Base-by-base conservation (phyloP, 2,888 invertebrate species). In the Crocallis elinguaria region DNA sequence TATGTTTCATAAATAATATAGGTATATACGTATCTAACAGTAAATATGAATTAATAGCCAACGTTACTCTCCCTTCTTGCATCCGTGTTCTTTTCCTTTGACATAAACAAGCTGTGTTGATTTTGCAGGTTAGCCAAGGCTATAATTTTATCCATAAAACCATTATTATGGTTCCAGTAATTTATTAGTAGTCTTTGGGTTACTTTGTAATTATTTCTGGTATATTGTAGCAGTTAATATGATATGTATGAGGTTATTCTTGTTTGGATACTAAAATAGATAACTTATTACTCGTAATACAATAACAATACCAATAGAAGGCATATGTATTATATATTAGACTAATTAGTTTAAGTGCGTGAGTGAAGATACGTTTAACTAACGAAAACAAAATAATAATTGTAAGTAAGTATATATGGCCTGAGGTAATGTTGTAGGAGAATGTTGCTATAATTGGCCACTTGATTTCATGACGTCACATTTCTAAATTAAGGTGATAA, bases 31-130 rank as follows among this genome's bases (percentile, higher is more conserved):
- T 63, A 71, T 82, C 73, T 49, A 51, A 21, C 50, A 82, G 86
- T 87, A 87, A 86, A 88, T 87, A 86, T 80, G 84, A 86, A 86
- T 88, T 88, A 88, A 88, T 84, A 85, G 81, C 71, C 74, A 79
- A 83, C 84, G 79, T 78, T 80, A 68, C 63, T 72, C 68, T 75
- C 72, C 75, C 74, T 77, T 78, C 80, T 70, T 72, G 66, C 65
- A 68, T 71, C 69, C 71, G 75, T 76, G 71, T 75, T 78, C 77
- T 58, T 57, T 36, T 41, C 59, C 66, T 61, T 64, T 64, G 67
- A 71, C 70, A 73, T 77, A 77, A 80, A 83, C 71, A 71, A 69
- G 64, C 60, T 58, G 62, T 77, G 77, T 75, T 80, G 72, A 70
- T 75, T 67, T 75, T 73, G 70, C 68, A 69, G 66, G 64, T 70